Percentiles rank a stretch among this genome's conserved stretches.
These are phyloP conservation scores for Erpobdella octoculata DNA, from an alignment of 2,888 invertebrate species.

Conservation along the genomic window DNA sequence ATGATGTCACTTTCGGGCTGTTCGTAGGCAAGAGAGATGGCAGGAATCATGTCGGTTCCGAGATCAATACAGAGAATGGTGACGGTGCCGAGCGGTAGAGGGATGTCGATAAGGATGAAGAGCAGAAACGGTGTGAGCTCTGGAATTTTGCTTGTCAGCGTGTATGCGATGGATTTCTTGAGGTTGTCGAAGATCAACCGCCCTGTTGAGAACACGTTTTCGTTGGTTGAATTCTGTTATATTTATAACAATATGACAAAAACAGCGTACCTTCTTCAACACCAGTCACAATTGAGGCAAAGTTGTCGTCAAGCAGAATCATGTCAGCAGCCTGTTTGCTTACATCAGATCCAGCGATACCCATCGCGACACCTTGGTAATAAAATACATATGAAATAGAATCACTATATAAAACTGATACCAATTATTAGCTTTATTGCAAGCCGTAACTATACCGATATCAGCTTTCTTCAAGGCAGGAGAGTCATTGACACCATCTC, in stretches of 20 bases:
- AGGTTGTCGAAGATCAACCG: slow-evolving; percentile 85
- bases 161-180: slow-evolving; percentile 94
- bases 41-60: slow-evolving; percentile 92
- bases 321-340: slow-evolving; percentile 42
- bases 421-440: background rate
- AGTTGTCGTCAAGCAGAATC: slow-evolving; percentile 42
- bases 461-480: slow-evolving; percentile 76
- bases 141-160: slow-evolving; percentile 88
- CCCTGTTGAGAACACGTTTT: slow-evolving; percentile 39
- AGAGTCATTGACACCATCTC: slow-evolving; percentile 79
- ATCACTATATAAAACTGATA: background rate
- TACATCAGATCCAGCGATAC: slow-evolving; percentile 41
- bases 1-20: slow-evolving; percentile 73
- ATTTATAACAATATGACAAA: background rate
- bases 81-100: slow-evolving; percentile 85
- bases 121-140: slow-evolving; percentile 93
- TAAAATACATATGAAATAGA: background rate
- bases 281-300: slow-evolving; percentile 43
- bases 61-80: slow-evolving; percentile 95
- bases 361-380: slow-evolving; percentile 39
- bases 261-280: slow-evolving; percentile 38
- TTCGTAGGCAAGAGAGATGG: slow-evolving; percentile 65
- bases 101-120: slow-evolving; percentile 86
- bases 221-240: background rate
- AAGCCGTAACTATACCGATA: slow-evolving; percentile 44